Evolutionary conservation across 2,797 vertebrate species (phyloP), one percentile per base, ranked within the genome.

Genomic region (Cossypha polioptera): DNA sequence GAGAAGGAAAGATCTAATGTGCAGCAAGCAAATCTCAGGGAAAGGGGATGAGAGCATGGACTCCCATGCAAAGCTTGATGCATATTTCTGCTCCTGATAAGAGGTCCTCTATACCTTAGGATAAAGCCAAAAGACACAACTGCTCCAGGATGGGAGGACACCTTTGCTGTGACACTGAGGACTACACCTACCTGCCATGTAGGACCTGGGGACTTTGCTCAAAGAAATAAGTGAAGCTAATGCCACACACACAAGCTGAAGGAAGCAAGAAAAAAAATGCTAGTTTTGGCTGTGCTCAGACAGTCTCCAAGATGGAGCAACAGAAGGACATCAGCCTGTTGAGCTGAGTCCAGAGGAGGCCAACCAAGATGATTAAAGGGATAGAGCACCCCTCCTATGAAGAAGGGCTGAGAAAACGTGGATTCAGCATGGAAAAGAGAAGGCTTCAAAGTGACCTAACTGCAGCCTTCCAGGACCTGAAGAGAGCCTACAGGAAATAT

Each of bases 61-160:
- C 33, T 63, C 33, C 14, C 28, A 33, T 48, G 47, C 24, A 81
- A 81, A 67, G 55, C 40, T 29, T 51, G 38, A 55, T 62, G 24
- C 1, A 4, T 40, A 19, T 43, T 72, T 62, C 79, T 83, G 50
- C 36, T 76, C 28, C 62, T 85, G 16, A 29, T 29, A 40, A 5
- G 28, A 66, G 15, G 48, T 76, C 42, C 22, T 45, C 84, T 48
- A 17, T 3, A 1, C 62, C 29, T 81, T 55, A 45, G n/a, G 18
- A 72, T 66, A 84, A 81, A 88, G 57, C 31, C 38, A 78, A 47
- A 86, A 84, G 24, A 45, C 31, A 19, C 31, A 92, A n/a, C 58
- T 43, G 24, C 36, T 69, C 31, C 24, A 78, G 35, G 24, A 86
- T 2, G 4, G 20, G 55, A 47, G 29, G 35, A 66, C 29, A 43